A percentile compares a stretch with the other conserved stretches of the same genome.
These are phyloP conservation scores for Habroteleia sp. DNA, from an alignment of 2,888 invertebrate genomes.

Conservation along the genomic window DNA sequence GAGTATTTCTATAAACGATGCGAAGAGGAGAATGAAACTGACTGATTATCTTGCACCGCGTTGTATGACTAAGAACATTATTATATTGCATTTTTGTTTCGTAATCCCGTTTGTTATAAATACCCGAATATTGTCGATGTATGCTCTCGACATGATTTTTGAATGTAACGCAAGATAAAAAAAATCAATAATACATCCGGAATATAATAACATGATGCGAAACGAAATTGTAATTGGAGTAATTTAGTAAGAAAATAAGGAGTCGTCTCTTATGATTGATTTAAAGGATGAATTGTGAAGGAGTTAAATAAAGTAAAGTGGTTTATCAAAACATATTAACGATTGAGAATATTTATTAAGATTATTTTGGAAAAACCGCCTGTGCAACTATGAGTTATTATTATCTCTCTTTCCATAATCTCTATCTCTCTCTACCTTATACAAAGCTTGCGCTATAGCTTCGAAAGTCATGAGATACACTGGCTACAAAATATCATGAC, in stretches of 20 bases:
- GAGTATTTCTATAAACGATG: slow-evolving; percentile 52
- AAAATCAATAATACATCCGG: background rate
- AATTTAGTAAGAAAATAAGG: slow-evolving; percentile 2
- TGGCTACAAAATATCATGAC: slow-evolving; percentile 78
- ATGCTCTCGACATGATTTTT: slow-evolving; percentile 40
- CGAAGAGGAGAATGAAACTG: slow-evolving; percentile 46
- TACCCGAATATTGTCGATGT: slow-evolving; percentile 25
- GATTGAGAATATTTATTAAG: slow-evolving; percentile 22
- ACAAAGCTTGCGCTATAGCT: slow-evolving; percentile 80
- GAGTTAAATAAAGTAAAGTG: background rate
- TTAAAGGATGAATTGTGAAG: slow-evolving; percentile 4
- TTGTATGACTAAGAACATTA: slow-evolving; percentile 31
- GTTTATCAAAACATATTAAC: slow-evolving; percentile 1
- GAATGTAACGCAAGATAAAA: slow-evolving; percentile 43
- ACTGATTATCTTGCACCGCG: slow-evolving; percentile 55
- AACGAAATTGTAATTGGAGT: slow-evolving; percentile 13
- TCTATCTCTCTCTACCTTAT: slow-evolving; percentile 71
- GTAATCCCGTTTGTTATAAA: slow-evolving; percentile 28
- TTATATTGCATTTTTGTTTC: slow-evolving; percentile 33
- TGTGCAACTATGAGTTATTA: slow-evolving; percentile 68
- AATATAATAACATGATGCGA: slow-evolving; percentile 2
- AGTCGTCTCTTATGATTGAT: slow-evolving; percentile 5
- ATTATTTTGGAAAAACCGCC: slow-evolving; percentile 61
- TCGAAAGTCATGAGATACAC: slow-evolving; percentile 76
- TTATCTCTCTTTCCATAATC: slow-evolving; percentile 34